Conservation (phyloP, 2,113 vertebrate genomes). For the Calonectris borealis region DNA sequence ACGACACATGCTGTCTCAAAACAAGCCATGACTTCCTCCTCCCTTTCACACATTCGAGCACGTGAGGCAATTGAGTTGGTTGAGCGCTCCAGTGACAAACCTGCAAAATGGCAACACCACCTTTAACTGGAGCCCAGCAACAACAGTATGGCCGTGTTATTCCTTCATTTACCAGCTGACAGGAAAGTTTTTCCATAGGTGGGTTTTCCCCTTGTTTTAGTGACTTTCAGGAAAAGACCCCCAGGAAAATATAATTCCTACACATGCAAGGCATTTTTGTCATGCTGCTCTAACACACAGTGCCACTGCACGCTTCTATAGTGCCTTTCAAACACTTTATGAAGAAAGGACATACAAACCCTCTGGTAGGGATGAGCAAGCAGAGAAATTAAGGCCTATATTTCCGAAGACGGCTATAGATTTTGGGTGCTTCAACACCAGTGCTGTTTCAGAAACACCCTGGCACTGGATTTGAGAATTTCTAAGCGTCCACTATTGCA, state of each 20-base stretch:
- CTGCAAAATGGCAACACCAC: constrained; percentile 67
- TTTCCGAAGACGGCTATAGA: neutral
- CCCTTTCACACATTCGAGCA: constrained; percentile 86
- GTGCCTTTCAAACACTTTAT: neutral
- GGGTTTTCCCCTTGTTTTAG: neutral
- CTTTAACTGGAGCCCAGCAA: neutral
- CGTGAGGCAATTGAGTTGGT: constrained; percentile 86
- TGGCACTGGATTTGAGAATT: neutral
- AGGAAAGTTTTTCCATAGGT: neutral
- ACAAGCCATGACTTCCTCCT: constrained; percentile 90
- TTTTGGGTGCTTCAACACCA: neutral
- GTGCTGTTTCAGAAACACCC: neutral
- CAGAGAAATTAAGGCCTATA: neutral
- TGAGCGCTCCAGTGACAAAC: constrained; percentile 91
- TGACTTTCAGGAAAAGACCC: neutral
- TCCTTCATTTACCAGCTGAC: neutral
- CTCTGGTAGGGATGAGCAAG: neutral
- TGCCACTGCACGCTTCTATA: neutral
- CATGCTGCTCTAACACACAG: neutral
- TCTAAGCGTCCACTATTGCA: neutral
- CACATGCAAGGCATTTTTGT: neutral
- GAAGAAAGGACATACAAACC: neutral
- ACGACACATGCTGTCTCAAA: constrained; percentile 89
- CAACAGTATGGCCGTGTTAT: fast-evolving
- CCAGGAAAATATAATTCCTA: neutral